Evolutionary conservation across 2,888 invertebrate genomes (phyloP), one percentile per base, ranked within the genome.

Genomic region (Cabera pusaria): DNA sequence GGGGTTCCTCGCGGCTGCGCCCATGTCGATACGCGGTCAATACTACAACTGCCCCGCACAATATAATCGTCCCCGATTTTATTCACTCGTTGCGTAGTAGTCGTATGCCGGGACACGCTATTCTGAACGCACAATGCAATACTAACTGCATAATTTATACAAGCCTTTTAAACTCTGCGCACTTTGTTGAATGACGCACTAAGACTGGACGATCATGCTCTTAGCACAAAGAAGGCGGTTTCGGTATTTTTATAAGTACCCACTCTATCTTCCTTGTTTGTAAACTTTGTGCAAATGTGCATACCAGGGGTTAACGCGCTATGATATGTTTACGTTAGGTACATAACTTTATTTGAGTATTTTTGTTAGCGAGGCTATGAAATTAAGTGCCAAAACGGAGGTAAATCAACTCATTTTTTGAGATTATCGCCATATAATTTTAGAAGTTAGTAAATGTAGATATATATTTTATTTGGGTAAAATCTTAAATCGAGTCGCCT

Each of bases 1-100:
- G 43, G 88, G 75, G 76, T 85, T 85, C 62, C 59, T 88, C 56
- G 85, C 82, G 40, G 88, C 82, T 49, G 85, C 86, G 59, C 90
- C 90, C 90, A 90, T 90, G 68, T 75, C 83, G 78, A 69, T 64
- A 61, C 61, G 64, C 74, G 72, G 61, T 69, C 79, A 72, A 81
- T 75, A 58, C 61, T 57, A 61, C 38, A 59, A 79, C 80, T 83
- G 81, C 66, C 65, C 59, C 72, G 60, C 72, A 56, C 66, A 50
- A 63, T 70, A 66, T 60, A 66, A 71, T 67, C 65, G 77, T 69
- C 60, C 55, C 63, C 64, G 74, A 78, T 82, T 86, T 77, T 84
- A 84, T 84, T 80, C 76, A 79, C 74, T 72, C 64, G 72, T 79
- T 80, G 78, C 79, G 77, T 62, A 77, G 73, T 70, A 66, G 65